Conservation (phyloP, 2,888 invertebrate genomes). For the Rhaphigaster nebulosa region DNA sequence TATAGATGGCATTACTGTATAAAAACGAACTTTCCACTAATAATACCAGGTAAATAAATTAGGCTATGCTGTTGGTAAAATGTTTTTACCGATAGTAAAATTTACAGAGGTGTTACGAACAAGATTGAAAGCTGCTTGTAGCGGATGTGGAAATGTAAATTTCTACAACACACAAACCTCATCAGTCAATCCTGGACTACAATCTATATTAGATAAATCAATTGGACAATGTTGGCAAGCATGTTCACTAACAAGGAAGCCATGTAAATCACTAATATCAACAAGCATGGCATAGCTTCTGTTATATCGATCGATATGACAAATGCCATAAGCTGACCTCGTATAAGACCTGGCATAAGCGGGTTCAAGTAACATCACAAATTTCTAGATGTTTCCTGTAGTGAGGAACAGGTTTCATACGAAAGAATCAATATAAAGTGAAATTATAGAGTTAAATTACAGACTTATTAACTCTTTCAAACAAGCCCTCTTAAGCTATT, state of each 20-base stretch:
- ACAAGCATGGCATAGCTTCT: background rate
- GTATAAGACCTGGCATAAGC: background rate
- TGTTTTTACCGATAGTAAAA: background rate
- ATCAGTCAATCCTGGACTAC: background rate
- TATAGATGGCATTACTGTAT: too few relatives aligned
- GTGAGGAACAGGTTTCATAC: background rate
- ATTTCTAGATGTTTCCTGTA: background rate
- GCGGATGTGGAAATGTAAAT: background rate
- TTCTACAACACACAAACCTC: background rate
- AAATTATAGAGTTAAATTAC: too few relatives aligned
- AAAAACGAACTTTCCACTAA: background rate
- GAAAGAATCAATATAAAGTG: background rate
- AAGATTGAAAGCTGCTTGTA: background rate
- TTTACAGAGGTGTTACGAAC: background rate
- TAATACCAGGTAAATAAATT: background rate
- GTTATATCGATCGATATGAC: constrained; percentile 12
- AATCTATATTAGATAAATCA: constrained; percentile 9
- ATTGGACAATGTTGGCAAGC: background rate
- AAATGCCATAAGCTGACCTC: background rate
- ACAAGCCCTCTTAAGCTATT: too few relatives aligned
- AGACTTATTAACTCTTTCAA: too few relatives aligned
- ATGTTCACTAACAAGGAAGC: constrained; percentile 15
- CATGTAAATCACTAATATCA: constrained; percentile 20
- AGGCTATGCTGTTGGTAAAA: background rate
- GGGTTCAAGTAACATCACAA: background rate